Base-by-base conservation (phyloP, 2,797 vertebrate genomes). In the Cheirogaleus major region DNA sequence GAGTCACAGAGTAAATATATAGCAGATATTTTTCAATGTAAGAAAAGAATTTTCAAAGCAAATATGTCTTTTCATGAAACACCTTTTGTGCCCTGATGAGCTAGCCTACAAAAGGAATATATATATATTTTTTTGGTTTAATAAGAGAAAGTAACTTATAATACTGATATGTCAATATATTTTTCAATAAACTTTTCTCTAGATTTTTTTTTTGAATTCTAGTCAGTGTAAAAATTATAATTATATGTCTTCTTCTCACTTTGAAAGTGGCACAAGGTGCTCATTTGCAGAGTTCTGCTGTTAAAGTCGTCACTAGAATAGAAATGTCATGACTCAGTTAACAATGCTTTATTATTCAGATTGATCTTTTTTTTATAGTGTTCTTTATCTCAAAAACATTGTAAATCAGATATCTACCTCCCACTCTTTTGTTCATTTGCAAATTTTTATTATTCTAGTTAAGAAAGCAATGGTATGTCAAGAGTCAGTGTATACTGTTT, bases 321-420 rank as follows among this genome's bases (percentile, higher is more conserved):
- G 98, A 98, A 98, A 98, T 99, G 98, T 99, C 98, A 99, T 98
- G 98, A 99, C 98, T 99, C 98, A 98, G 98, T 98, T 98, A 98
- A 98, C 98, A 99, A 98, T 99, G 98, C 98, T 98, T 98, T 98
- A 98, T 98, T 99, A 98, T 98, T 98, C 98, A 98, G 98, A 97
- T 98, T 98, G 98, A 98, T 99, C 98, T 98, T 99, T 98, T 59
- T 98, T 99, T 98, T 98, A 98, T 95, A 95, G 98, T 98, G 98
- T 99, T 98, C 98, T 99, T 98, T 98, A 98, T 98, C 98, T 99
- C 98, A 99, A 98, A 98, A 99, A 98, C 98, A 99, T 98, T 98
- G 98, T 99, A 98, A 98, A 98, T 98, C 98, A 99, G 98, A 98
- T 99, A 98, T 98, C 98, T 98, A 97, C 98, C 98, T 98, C 98